A percentile compares a stretch with the other conserved stretches of the same genome.
Conservation (phyloP, 2,888 invertebrate species). For the Drosophila tripunctata region DNA sequence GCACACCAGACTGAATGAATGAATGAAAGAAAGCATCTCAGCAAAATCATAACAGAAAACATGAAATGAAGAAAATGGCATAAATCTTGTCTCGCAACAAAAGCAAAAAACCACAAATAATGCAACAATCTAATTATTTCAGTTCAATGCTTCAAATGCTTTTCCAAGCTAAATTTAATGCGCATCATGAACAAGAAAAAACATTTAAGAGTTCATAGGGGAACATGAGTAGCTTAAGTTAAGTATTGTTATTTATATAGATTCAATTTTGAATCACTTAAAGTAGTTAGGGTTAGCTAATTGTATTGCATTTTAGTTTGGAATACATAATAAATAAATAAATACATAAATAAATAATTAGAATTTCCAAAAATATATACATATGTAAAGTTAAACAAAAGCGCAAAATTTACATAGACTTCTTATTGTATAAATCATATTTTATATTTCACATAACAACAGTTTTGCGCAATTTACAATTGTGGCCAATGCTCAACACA, state of each 20-base stretch:
- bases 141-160: neutral
- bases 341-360: no score
- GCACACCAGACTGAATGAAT: neutral
- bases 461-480: conserved; percentile 3
- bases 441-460: neutral
- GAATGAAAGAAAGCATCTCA: neutral
- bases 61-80: neutral
- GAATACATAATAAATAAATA: no score
- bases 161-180: conserved; percentile 3
- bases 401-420: no score
- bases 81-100: neutral
- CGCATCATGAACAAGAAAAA: neutral
- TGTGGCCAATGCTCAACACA: conserved; percentile 8
- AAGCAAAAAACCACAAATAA: neutral
- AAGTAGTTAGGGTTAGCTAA: no score
- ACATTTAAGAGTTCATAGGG: neutral
- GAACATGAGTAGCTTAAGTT: neutral
- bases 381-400: no score
- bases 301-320: no score
- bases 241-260: neutral
- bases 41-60: neutral
- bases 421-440: conserved; percentile 7
- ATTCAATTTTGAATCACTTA: no score
- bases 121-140: conserved; percentile 14
- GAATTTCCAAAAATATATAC: neutral